Base-by-base conservation (phyloP, 1,140 invertebrate species). In the Neelides sp. region DNA sequence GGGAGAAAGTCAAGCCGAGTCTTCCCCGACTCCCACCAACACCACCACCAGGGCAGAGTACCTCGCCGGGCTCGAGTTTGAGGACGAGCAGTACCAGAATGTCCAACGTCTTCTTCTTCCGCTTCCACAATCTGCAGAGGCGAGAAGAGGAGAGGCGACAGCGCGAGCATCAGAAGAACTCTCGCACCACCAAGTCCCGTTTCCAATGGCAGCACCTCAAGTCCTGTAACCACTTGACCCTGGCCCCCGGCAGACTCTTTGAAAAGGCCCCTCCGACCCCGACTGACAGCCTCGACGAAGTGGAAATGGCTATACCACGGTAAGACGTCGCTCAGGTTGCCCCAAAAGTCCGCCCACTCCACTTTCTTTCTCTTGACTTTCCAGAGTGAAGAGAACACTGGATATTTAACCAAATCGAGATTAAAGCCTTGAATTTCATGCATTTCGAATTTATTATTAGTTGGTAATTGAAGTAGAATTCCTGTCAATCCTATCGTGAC, bases 51-150 rank as follows among this genome's bases (percentile, higher is more conserved):
- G n/a, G n/a, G n/a, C n/a, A n/a, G n/a, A n/a, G n/a, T n/a, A n/a
- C n/a, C n/a, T n/a, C n/a, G n/a, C n/a, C n/a, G n/a, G n/a, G n/a
- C n/a, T n/a, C n/a, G n/a, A n/a, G n/a, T n/a, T n/a, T n/a, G n/a
- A n/a, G 15, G 15, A 34, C 30, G 30, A 34, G 30, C 30, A 34
- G 30, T 34, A n/a, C 30, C 30, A 50, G 49, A 46, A 88, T 91
- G 86, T 90, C 86, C 75, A 69, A 69, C 59, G 78, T 90, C 75
- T 92, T 89, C 76, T 90, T 91, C 79, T 90, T 90, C 72, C 85
- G 86, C 48, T 77, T 88, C 66, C 85, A 87, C 76, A 87, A 88
- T 69, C 75, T 89, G 63, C 83, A 80, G 65, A 78, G 85, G 34
- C 80, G 80, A 64, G 80, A 84, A 69, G 83, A 83, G 63, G 56